A percentile compares a stretch with the other conserved stretches of the same genome.
Conservation (phyloP, 2,888 invertebrate genomes). For the Laothoe populi region DNA sequence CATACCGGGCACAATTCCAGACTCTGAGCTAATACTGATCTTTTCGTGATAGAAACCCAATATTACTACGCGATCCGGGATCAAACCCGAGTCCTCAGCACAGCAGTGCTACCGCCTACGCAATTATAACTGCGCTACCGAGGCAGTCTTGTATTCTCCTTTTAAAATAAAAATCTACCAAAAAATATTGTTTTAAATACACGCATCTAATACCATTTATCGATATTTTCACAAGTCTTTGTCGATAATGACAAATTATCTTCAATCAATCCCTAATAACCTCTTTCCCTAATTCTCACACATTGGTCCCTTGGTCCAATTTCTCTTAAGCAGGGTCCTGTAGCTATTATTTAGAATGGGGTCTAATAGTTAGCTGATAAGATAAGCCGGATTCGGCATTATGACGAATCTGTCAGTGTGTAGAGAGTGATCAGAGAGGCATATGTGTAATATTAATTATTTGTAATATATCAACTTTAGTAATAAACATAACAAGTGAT, state of each 20-base stretch:
- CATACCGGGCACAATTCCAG: too few relatives aligned
- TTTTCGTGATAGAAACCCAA: too few relatives aligned
- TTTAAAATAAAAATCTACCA: too few relatives aligned
- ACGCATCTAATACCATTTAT: conserved; percentile 20
- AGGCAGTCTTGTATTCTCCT: too few relatives aligned
- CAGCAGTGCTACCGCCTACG: too few relatives aligned
- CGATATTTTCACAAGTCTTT: conserved; percentile 42
- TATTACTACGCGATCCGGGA: too few relatives aligned
- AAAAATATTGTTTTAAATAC: not conserved
- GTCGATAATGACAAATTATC: conserved; percentile 47
- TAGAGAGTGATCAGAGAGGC: conserved; percentile 10
- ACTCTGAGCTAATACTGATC: too few relatives aligned
- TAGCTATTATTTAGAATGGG: conserved; percentile 58
- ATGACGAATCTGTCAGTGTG: conserved; percentile 37
- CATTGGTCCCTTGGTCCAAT: conserved; percentile 53
- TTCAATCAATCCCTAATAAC: conserved; percentile 56
- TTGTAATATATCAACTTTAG: too few relatives aligned
- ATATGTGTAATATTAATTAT: not conserved
- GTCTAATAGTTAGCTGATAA: conserved; percentile 62
- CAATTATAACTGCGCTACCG: too few relatives aligned
- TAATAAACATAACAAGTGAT: too few relatives aligned
- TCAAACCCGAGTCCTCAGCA: too few relatives aligned
- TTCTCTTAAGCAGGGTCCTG: conserved; percentile 53
- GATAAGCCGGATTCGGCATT: conserved; percentile 51
- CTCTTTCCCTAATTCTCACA: conserved; percentile 58